Base-by-base conservation (phyloP, 2,888 invertebrate genomes). In the Dicranocentrus wangi region DNA sequence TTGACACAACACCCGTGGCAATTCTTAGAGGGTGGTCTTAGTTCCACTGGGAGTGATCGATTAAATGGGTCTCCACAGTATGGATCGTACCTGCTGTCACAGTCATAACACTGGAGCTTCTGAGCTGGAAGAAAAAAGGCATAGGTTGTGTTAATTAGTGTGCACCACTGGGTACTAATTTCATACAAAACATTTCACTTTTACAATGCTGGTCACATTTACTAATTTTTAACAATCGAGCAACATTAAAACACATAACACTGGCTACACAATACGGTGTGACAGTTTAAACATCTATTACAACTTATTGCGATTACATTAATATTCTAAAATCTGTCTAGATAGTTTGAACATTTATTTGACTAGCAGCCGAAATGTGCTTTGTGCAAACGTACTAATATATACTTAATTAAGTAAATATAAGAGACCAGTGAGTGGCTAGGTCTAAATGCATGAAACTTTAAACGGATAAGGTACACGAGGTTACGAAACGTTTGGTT, bases 1-100 rank as follows among this genome's bases (percentile, higher is more conserved):
- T 97, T 97, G 81, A 97, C 96, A 90, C 97, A 97, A 90, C 96
- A 97, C 43, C 97, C 97, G 88, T 95, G 93, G 89, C 97, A 97
- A 32, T 94, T 94, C 92, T 94, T 93, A 87, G 95, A 89, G 0
- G 95, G 95, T 7, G 96, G 96, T 89, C 95, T 95, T 89, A 95
- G 95, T 70, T 94, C 91, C 1, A 95, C 95, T 87, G 95, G 90
- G 3, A 95, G 94, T 17, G 96, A 96, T 89, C 95, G 95, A 90
- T 97, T 96, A 90, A 96, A 97, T 0, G 97, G 96, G 89, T 97
- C 96, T 88, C 94, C 94, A 89, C 97, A 97, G 86, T 95, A 91
- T 25, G 93, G 91, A 90, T 97, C 96, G 83, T 94, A 94, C 94
- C 95, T 95, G 87, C 95, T 95, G 90, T 96, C 95, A 88, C 97